Base-by-base conservation (phyloP, 2,113 vertebrate species). In the Lathamus discolor region DNA sequence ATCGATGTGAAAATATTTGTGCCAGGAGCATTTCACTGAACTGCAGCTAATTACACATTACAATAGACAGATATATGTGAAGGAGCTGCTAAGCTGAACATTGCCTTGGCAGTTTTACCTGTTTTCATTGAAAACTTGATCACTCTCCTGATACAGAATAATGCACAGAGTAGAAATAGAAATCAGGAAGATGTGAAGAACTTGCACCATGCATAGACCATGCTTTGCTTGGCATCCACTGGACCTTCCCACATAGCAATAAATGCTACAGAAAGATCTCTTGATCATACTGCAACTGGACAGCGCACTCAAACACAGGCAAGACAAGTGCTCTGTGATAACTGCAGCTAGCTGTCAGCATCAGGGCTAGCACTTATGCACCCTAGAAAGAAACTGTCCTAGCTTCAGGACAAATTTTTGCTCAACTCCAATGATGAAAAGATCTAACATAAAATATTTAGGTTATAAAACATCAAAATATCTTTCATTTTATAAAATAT, bases 41-140 rank as follows among this genome's bases (percentile, higher is more conserved):
- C 29, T 67, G 57, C 46, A 69, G 67, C 74, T 94, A 76, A 88
- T 93, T 92, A 61, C 35, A 57, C 88, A 54, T 61, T 35, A 86
- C 39, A 61, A 43, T 7, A 27, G 41, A 43, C 2, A 48, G 76
- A 86, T 83, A 46, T 3, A 77, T 52, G 29, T 17, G 52, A 75
- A 72, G 7, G 43, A 93, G 57, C 29, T 39, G 66, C 69, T 90
- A 10, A 64, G 2, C 8, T 63, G 76, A 67, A 87, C 0, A 0
- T 17, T 69, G 51, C 76, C 74, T 67, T 81, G 62, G 68, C 5
- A 2, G 5, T 8, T 72, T 63, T 67, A 27, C 23, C 41, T n/a
- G 13, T 41, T 93, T 70, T 41, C 48, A 23, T 3, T 73, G 52
- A 24, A 93, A 81, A 61, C 39, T 81, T 55, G 68, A 68, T 86